Evolutionary conservation across 2,888 invertebrate genomes (phyloP), one percentile per base, ranked within the genome.

Genomic region (Tethea ocularis): DNA sequence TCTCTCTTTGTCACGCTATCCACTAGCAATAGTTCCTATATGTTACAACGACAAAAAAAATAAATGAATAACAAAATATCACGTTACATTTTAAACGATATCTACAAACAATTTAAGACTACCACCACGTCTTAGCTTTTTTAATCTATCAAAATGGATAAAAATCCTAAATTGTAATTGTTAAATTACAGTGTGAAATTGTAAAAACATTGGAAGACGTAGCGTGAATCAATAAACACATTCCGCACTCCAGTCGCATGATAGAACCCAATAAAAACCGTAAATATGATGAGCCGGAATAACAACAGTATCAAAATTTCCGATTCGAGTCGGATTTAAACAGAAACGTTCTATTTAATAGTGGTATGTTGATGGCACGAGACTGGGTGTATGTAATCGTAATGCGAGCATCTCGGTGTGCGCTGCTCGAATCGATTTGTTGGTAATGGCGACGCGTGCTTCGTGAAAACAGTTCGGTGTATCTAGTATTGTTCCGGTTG

Each of bases 291-390:
- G 84, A 82, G 77, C 77, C 83, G 81, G 83, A 82, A 87, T 88
- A 88, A 90, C 87, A 88, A 90, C 88, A 89, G 84, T 89, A 87
- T 89, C 91, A 88, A 86, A 92, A 92, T 93, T 91, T 88, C 66
- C 84, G 71, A 92, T 93, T 92, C 84, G 92, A 75, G 77, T 82
- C 91, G 88, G 90, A 86, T 92, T 93, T 89, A 93, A 92, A 92
- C 90, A 89, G 90, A 89, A 93, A 90, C 92, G 88, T 86, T 90
- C 88, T 89, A 89, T 90, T 91, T 90, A 88, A 89, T 89, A 90
- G 86, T 86, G 82, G 85, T 83, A 83, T 86, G 78, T 80, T 80
- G 77, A 75, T 75, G 85, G 86, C 87, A 87, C 87, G 87, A 80
- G 87, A 83, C 75, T 78, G 63, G 69, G 70, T 75, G 73, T 75